Base-by-base conservation (phyloP, 2,113 vertebrate genomes). In the Sula dactylatra region DNA sequence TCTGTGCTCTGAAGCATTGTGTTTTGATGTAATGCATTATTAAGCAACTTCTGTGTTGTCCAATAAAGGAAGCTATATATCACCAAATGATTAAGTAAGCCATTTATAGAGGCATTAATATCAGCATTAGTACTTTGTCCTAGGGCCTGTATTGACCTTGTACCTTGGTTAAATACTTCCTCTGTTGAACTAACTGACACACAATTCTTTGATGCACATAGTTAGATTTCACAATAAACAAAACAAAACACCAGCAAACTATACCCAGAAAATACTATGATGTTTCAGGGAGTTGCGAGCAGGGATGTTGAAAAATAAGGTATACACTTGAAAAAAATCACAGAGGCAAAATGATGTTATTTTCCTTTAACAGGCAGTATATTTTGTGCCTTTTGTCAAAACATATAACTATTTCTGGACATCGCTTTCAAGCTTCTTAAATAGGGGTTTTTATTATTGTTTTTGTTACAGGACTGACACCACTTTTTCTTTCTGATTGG, bases 1-100 rank as follows among this genome's bases (percentile, higher is more conserved):
- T 66, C n/a, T 88, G 45, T 87, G 29, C 49, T 87, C 56, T 88
- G 66, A 96, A 91, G 15, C 12, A 72, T 36, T 82, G 31, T 80
- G 58, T 88, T 92, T 94, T 92, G 71, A 85, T 93, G 25, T 45
- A 90, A 78, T 55, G 74, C 19, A 40, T 45, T 77, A 62, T 82
- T 70, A 93, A 88, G 45, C 38, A 78, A 59, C 32, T 95, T 73
- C 64, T 67, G 29, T 76, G 74, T 58, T 94, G 92, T 87, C 62
- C 70, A 77, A 40, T 70, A 82, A 74, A 67, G 61, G 16, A 79
- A 71, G n/a, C 13, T 87, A 61, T 74, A 36, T 65, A 45, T 94
- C 58, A 93, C 13, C 32, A 55, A 67, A 80, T 70, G 64, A 95
- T 83, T 90, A 90, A 69, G 40, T 42, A 76, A 90, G 8, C 15